phyloP scores from a whole-genome alignment of 2,113 vertebrate genomes.

The Rhombomys opimus region DNA sequence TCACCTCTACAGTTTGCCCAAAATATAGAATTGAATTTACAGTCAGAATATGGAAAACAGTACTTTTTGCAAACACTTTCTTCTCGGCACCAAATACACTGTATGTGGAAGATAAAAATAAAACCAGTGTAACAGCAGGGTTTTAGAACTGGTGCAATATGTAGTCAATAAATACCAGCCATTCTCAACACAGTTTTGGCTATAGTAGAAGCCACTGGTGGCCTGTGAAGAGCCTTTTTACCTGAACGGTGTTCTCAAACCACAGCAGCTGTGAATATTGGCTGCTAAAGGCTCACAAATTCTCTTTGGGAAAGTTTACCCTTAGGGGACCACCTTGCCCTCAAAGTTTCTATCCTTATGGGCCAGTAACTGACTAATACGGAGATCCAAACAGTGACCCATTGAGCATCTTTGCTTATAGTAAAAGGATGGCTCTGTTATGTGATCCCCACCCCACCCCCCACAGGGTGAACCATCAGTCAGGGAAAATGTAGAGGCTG shows the following conservation, averaged over 20 bases:
- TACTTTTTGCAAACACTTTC: constrained; percentile 55
- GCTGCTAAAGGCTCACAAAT: background rate
- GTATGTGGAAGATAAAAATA: constrained; percentile 52
- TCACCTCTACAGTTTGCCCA: constrained; percentile 71
- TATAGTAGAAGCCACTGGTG: background rate
- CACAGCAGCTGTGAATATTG: background rate
- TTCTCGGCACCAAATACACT: constrained; percentile 76
- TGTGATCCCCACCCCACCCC: background rate
- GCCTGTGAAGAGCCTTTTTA: background rate
- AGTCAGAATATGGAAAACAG: constrained; percentile 45
- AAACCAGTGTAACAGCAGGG: background rate
- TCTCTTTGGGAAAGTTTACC: background rate
- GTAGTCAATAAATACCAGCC: background rate
- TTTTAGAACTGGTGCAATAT: constrained; percentile 8
- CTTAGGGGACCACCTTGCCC: background rate
- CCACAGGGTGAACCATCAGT: background rate
- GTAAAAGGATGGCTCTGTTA: background rate
- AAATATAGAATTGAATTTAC: constrained; percentile 29
- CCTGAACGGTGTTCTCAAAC: background rate
- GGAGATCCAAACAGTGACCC: background rate
- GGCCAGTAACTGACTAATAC: background rate
- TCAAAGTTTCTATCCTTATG: background rate
- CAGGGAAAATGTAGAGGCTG: background rate
- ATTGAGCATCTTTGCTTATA: background rate
- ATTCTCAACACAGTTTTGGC: background rate